These are phyloP conservation scores for Drosophila acutilabella DNA, from an alignment of 2,888 invertebrate species.

Conservation along the genomic window DNA sequence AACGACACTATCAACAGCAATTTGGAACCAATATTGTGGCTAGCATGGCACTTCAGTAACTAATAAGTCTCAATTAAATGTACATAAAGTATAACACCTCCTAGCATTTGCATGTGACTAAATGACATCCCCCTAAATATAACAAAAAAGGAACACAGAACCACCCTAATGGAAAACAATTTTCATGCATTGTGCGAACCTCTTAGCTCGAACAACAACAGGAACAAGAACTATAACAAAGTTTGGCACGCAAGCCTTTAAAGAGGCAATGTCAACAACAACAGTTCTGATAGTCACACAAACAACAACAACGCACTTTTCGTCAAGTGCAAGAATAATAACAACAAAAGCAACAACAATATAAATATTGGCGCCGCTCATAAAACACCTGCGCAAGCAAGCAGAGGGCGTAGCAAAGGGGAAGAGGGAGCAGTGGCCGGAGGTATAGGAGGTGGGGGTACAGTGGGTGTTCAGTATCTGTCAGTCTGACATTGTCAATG, in stretches of 20 bases:
- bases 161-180: conserved; percentile 44
- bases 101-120: conserved; percentile 67
- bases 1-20: conserved; percentile 50
- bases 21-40: conserved; percentile 33
- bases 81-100: conserved; percentile 78
- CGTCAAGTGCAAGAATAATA: conserved; percentile 52
- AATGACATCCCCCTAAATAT: conserved; percentile 9
- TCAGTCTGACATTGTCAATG: conserved; percentile 62
- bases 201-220: conserved; percentile 29
- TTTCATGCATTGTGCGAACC: conserved; percentile 38
- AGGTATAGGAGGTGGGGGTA: neutral
- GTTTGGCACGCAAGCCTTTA: conserved; percentile 70
- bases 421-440: neutral
- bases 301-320: conserved; percentile 39
- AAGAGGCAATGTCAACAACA: conserved; percentile 39
- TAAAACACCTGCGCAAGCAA: conserved; percentile 59
- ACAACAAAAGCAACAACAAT: conserved; percentile 38
- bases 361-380: conserved; percentile 58
- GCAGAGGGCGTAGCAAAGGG: neutral
- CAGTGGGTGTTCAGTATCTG: conserved; percentile 31
- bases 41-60: conserved; percentile 51
- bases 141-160: conserved; percentile 3
- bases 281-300: neutral
- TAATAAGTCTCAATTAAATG: conserved; percentile 80
- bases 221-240: conserved; percentile 42